Base-by-base conservation (phyloP, 2,797 vertebrate species). In the Premnoplex brunnescens region DNA sequence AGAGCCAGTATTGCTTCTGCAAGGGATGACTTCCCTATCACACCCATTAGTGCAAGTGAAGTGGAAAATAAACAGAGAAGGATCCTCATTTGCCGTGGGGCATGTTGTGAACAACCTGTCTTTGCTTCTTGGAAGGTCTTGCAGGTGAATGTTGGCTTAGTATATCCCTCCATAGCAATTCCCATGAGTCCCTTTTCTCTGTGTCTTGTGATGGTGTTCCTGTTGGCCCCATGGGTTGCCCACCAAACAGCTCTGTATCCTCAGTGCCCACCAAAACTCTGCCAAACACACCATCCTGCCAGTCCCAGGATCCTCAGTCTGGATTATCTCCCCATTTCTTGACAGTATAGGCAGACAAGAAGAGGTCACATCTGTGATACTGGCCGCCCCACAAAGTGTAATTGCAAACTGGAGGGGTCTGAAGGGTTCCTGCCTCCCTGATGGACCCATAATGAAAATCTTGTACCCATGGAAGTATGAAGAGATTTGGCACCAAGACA, bases 311-410 rank as follows among this genome's bases (percentile, higher is more conserved):
- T 9, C 4, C 20, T 48, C 56, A 27, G 0, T 7, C 26, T 56
- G 67, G 28, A 32, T 60, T 52, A 41, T 14, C 36, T 18, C 32
- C 14, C 8, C 2, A 0, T 0, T 34, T 82, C 75, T 52, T 55
- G n/a, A 22, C 43, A 2, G 0, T n/a, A 4, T 5, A 7, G 7
- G 12, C 7, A 27, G 67, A 37, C 7, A 30, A 58, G 44, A 54
- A 58, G 18, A n/a, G 44, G 32, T 54, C 23, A 26, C 21, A 3
- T 10, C n/a, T 6, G 1, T 11, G 14, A 24, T 26, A 48, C n/a
- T 41, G 81, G 34, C 41, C 62, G n/a, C 6, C 39, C 23, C 28
- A 32, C 5, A 4, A 4, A 21, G 15, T 69, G 43, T 37, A 58
- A 20, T 20, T 27, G 48, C 14, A 19, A 68, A 36, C 41, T 1